Percentiles rank a stretch among this genome's conserved stretches.
Evolutionary conservation across 2,888 invertebrate species (phyloP).

Genomic region (Mycogona germanica): DNA sequence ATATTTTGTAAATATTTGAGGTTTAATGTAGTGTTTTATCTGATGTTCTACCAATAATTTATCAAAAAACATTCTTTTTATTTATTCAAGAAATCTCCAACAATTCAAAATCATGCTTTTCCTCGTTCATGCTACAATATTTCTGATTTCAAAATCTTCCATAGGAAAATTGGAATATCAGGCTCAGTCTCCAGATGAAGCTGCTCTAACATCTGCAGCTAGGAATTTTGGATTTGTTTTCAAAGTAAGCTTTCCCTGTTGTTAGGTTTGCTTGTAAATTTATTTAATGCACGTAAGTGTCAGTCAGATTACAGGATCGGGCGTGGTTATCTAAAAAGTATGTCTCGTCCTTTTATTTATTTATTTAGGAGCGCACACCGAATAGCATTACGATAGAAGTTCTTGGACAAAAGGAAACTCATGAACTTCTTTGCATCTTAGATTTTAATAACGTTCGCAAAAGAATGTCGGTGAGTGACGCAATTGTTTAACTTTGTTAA

Average conservation of each 20-base stretch:
- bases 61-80: not conserved
- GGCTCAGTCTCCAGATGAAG: slow-evolving; percentile 98
- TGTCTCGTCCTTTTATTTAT: not conserved
- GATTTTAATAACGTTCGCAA: slow-evolving; percentile 99
- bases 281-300: too few species aligned
- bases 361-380: slow-evolving; percentile 38
- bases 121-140: too few species aligned
- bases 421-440: slow-evolving; percentile 91
- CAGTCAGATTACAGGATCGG: too few species aligned
- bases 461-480: slow-evolving; percentile 78
- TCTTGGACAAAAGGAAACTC: slow-evolving; percentile 43
- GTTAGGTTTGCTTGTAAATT: too few species aligned
- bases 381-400: slow-evolving; percentile 49
- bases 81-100: too few species aligned
- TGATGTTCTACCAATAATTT: not conserved
- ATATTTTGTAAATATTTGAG: not conserved
- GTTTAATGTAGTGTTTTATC: not conserved
- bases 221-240: slow-evolving; percentile 98
- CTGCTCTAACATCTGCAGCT: slow-evolving; percentile 93
- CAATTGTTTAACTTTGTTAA: slow-evolving; percentile 42
- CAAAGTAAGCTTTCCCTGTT: slow-evolving; percentile 51
- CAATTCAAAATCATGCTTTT: too few species aligned
- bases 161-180: slow-evolving; percentile 61
- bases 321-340: not conserved
- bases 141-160: too few species aligned